Base-by-base conservation (phyloP, 2,113 vertebrate species). In the Balaenoptera acutorostrata region DNA sequence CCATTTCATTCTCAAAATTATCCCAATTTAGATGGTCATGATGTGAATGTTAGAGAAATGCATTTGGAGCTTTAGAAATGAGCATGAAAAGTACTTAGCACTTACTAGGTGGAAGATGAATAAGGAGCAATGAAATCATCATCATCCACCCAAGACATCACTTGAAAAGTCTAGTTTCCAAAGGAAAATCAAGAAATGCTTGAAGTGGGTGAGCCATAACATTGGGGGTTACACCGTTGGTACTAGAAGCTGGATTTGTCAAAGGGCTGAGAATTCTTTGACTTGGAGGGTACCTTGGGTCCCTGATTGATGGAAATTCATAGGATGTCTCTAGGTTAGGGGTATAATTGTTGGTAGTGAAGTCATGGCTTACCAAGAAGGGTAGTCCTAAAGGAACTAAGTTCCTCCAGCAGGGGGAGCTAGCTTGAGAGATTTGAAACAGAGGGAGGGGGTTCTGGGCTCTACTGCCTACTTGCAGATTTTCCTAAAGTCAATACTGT, bases 111-210 rank as follows among this genome's bases (percentile, higher is more conserved):
- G 23, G 57, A 57, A 92, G 17, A n/a, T 39, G 52, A 93, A 77
- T 49, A 63, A 74, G 6, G 41, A 92, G 2, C 12, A 92, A 74
- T 29, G 46, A 88, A 81, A 80, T 83, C 46, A 90, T 66, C 89
- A 77, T 41, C 84, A 81, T 81, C 49, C 5, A 68, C 41, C 13
- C 14, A 84, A 80, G 57, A 57, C 11, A 64, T n/a, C 74, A 94
- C 77, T 57, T 81, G 83, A 85, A 33, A 91, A 83, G 44, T 52
- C 44, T 46, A 63, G 44, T 74, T 89, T 95, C 18, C 59, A 81
- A 89, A 88, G 82, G 81, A 78, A 83, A 66, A 96, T 44, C 27
- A 81, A 80, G 36, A 96, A 84, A 92, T 78, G 71, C 69, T 83
- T 88, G 17, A 88, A 59, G 36, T 72, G 33, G 33, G 27, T 86